A percentile compares a stretch with the other conserved stretches of the same genome.
Evolutionary conservation across 2,797 vertebrate species (phyloP).

Genomic region (Acanthurus lineatus): DNA sequence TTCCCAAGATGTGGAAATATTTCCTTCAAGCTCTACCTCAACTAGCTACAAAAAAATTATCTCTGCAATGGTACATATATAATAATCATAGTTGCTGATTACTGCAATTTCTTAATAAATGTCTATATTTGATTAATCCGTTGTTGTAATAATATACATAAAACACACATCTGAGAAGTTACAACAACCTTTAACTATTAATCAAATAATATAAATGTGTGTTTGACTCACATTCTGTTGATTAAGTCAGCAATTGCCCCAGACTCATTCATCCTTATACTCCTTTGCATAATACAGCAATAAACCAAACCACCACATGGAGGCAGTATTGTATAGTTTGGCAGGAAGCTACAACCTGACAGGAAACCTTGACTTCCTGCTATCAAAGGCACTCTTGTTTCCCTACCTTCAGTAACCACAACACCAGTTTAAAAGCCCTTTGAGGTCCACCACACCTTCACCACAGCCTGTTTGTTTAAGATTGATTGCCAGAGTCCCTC

Average conservation of each 20-base stretch:
- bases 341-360: slow-evolving; percentile 15
- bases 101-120: background rate
- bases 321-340: slow-evolving; percentile 34
- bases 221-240: background rate
- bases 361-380: slow-evolving; percentile 42
- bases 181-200: accelerated
- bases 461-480: background rate
- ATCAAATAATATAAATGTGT: background rate
- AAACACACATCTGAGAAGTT: background rate
- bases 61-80: background rate
- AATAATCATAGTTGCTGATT: background rate
- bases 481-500: background rate
- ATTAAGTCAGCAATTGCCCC: background rate
- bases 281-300: background rate
- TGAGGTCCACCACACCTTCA: slow-evolving; percentile 27
- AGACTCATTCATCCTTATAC: background rate
- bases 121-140: background rate
- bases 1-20: background rate
- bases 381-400: slow-evolving; percentile 43
- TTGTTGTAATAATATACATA: background rate
- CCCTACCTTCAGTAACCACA: slow-evolving; percentile 30
- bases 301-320: slow-evolving; percentile 40
- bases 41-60: background rate
- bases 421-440: slow-evolving; percentile 1
- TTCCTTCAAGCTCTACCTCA: background rate